Evolutionary conservation across 2,113 vertebrate species (phyloP), one percentile per base, ranked within the genome.

Genomic region (Drymodes brunneopygia): DNA sequence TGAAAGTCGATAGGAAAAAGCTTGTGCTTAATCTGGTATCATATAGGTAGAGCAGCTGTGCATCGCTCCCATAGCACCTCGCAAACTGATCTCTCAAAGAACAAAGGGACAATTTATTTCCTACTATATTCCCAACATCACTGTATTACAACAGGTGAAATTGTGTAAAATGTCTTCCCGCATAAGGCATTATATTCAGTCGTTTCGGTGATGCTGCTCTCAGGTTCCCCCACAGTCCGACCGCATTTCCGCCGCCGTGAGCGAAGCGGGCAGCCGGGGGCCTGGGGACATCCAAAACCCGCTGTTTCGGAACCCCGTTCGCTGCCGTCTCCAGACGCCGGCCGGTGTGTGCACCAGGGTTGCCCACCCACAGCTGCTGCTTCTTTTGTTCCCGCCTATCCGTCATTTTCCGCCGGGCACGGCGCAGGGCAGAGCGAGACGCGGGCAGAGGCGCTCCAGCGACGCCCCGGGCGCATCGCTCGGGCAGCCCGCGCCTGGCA

Each of bases 351-450:
- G 51, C 79, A 22, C 47, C 61, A 1, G 40, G 71, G 44, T 66
- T 42, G 75, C 75, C 66, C 12, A 35, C 79, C 65, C 4, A 28
- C 60, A 48, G 53, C 79, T 2, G 38, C 10, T 36, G 25, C n/a
- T 50, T 29, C 94, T 96, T 96, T 96, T 94, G 95, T 96, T 92
- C 90, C 80, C 62, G 47, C 38, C 51, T 8, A 10, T 2, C 66
- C 79, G 9, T 86, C 51, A 5, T 86, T 62, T 48, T 79, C 74
- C 17, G 25, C 66, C 56, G 86, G 89, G 74, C 86, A 85, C 86
- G 7, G 86, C 1, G 74, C 70, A 5, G 95, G 89, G 65, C 86
- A 90, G 21, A 38, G 74, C 50, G 45, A 84, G 58, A 42, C 23
- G 50, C 64, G 29, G 78, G 38, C 66, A n/a, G 44, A 66, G 33